Evolutionary conservation across 2,797 vertebrate genomes (phyloP), one percentile per base, ranked within the genome.

Genomic region (Pagetopsis macropterus): DNA sequence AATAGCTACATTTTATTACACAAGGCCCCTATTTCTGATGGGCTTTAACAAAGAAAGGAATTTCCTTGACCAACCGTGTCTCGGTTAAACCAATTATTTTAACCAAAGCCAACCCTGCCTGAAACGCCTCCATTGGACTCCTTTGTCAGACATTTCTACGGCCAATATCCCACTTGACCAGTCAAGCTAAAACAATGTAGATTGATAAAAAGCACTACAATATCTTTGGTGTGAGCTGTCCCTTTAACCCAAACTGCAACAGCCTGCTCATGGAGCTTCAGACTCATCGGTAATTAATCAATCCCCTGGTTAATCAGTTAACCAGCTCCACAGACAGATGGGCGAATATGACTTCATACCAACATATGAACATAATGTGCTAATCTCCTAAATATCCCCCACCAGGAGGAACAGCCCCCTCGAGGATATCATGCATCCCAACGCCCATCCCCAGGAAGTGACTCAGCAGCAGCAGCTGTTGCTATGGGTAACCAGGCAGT

Each of bases 381-480:
- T 16, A 69, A 87, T 85, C 76, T 76, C 65, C 64, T 2, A 27
- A 56, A 52, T 4, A 48, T 63, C 70, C 16, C 1, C 49, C 78
- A 41, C 68, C 49, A 59, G 61, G 65, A 72, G 75, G 75, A 44
- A 17, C 54, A 15, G 60, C 54, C 70, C 70, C 75, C 43, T 11
- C 0, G 19, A 59, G 69, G 60, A 73, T 57, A 75, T 64, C 64
- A 2, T 56, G 68, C 67, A 41, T 73, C 81, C 56, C 0, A 52
- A 72, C 44, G 60, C 78, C 76, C 83, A 69, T 9, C 71, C 43
- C 75, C 17, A 51, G 83, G 69, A 84, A 67, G 81, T 93, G 91
- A 94, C 91, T 93, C 91, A 92, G 93, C 91, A 89, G 84, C 89
- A 85, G 84, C 89, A 85, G 89, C 85, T 87, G 92, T 94, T 92